phyloP scores from a whole-genome alignment of 2,797 vertebrate species.

The Choloepus didactylus region DNA sequence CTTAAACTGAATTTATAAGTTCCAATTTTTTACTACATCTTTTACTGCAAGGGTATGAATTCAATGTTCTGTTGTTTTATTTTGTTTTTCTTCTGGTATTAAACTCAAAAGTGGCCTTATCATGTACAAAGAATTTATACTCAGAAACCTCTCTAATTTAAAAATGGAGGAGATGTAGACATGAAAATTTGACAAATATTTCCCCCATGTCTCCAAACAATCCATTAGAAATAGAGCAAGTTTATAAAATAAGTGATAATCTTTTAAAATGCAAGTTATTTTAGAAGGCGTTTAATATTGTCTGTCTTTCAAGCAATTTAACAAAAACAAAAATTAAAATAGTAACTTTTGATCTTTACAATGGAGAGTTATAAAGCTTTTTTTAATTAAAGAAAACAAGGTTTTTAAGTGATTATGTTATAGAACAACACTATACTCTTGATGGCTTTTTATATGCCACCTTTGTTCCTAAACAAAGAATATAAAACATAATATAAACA shows the following conservation, averaged over 20 bases:
- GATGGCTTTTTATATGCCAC: slow-evolving; percentile 5
- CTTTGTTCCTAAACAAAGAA: slow-evolving; percentile 31
- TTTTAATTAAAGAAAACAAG: slow-evolving; percentile 4
- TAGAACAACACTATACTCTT: not conserved
- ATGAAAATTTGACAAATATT: not conserved
- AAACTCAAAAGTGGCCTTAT: not conserved
- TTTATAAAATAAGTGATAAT: slow-evolving; percentile 17
- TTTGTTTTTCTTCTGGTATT: not conserved
- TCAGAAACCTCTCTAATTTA: not conserved
- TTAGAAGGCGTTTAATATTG: slow-evolving; percentile 24
- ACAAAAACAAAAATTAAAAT: slow-evolving; percentile 12
- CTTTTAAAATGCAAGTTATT: not conserved
- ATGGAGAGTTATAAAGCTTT: not conserved
- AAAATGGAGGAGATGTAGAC: not conserved
- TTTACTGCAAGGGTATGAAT: not conserved
- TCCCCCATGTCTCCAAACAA: slow-evolving; percentile 13
- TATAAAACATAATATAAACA: not conserved
- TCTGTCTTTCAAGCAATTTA: not conserved
- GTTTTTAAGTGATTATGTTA: slow-evolving; percentile 13
- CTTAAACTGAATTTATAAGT: slow-evolving; percentile 23
- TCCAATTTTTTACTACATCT: not conserved
- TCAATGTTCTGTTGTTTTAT: not conserved
- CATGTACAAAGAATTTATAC: not conserved
- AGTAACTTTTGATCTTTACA: slow-evolving; percentile 33
- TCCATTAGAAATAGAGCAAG: slow-evolving; percentile 39